phyloP scores from a whole-genome alignment of 2,797 vertebrate species.

The Coregonus suidteri region DNA sequence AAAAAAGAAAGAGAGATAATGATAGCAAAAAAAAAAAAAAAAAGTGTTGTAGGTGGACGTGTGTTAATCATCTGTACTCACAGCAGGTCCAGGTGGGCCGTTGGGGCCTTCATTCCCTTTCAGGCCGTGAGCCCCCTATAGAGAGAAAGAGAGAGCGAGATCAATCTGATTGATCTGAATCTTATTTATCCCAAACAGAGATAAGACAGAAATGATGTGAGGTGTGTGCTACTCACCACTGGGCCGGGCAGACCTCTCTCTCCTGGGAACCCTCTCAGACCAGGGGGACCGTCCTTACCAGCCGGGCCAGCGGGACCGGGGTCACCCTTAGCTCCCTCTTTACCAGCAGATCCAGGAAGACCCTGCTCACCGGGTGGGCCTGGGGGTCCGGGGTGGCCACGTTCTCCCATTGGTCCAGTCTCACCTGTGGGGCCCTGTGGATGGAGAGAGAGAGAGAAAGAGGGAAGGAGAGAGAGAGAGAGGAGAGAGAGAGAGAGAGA shows the following conservation, averaged over 20 bases:
- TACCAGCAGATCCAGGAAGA: constrained; percentile 92
- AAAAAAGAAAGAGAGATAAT: constrained; percentile 28
- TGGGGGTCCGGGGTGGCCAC: constrained; percentile 94
- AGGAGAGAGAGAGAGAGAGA: constrained; percentile 9
- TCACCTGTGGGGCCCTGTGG: constrained; percentile 94
- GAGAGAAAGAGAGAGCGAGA: constrained; percentile 27
- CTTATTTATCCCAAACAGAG: background rate
- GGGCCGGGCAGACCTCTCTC: constrained; percentile 95
- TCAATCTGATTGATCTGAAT: background rate
- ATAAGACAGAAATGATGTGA: background rate
- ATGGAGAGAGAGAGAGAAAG: background rate
- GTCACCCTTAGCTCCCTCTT: constrained; percentile 98
- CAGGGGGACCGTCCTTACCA: constrained; percentile 94
- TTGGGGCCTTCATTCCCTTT: constrained; percentile 96
- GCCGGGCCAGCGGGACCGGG: constrained; percentile 89
- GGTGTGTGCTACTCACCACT: constrained; percentile 79
- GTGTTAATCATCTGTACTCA: constrained; percentile 76
- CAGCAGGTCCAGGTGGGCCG: constrained; percentile 94
- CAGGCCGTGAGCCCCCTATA: constrained; percentile 89
- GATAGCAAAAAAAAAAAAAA: background rate
- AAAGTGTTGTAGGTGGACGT: no score
- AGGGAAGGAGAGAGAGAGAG: background rate
- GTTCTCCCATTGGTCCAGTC: constrained; percentile 96
- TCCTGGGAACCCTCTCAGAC: constrained; percentile 90
- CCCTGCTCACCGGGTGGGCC: constrained; percentile 97